These are phyloP conservation scores for Dipodomys stephensi DNA, from an alignment of 2,113 vertebrate species.

Conservation along the genomic window DNA sequence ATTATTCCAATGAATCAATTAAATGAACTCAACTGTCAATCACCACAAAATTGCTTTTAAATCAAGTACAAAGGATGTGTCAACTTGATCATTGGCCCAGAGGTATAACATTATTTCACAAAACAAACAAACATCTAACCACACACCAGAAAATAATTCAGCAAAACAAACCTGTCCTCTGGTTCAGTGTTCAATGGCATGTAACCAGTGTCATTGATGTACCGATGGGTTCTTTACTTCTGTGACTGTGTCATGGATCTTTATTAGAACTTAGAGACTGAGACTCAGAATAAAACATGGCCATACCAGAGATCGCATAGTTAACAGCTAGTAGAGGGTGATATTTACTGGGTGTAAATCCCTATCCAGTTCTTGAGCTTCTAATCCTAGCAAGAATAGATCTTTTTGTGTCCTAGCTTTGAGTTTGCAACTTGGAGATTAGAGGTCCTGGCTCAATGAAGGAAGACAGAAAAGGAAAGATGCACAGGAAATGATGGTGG, in stretches of 20 bases:
- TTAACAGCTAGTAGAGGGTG: not conserved
- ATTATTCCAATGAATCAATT: not conserved
- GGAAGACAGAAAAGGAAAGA: not conserved
- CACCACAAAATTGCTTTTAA: not conserved
- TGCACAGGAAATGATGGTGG: fast-evolving
- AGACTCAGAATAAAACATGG: not conserved
- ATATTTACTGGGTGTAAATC: not conserved
- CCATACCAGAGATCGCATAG: not conserved
- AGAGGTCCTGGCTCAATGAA: not conserved
- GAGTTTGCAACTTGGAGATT: not conserved
- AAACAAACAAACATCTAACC: no score
- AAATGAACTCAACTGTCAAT: not conserved
- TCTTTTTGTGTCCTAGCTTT: not conserved
- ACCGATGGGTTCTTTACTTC: not conserved
- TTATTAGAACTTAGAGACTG: not conserved
- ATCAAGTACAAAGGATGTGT: not conserved
- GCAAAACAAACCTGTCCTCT: not conserved
- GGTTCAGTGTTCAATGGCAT: not conserved
- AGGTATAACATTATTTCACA: not conserved
- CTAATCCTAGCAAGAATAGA: not conserved
- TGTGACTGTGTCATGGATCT: not conserved
- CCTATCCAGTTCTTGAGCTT: not conserved
- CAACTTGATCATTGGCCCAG: not conserved
- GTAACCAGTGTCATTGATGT: not conserved
- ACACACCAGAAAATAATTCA: no score